phyloP scores from a whole-genome alignment of 2,888 invertebrate species.

The Epiblema foenella region DNA sequence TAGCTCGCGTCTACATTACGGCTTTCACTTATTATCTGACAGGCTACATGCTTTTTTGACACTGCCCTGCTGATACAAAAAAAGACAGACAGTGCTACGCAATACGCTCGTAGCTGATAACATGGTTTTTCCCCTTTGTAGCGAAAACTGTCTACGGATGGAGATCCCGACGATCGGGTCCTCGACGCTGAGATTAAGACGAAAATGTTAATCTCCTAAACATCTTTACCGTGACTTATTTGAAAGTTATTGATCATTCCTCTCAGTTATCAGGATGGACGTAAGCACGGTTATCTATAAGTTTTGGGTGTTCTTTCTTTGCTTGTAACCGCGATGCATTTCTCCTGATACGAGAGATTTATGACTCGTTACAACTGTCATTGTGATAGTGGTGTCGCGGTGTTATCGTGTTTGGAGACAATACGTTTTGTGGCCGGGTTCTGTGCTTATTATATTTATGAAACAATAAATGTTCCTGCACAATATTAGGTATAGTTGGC shows the following conservation, averaged over 20 bases:
- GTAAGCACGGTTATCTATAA: slow-evolving; percentile 37
- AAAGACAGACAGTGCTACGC: too few species aligned
- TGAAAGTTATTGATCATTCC: slow-evolving; percentile 32
- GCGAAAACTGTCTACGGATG: too few species aligned
- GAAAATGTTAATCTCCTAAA: neutral
- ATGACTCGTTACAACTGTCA: slow-evolving; percentile 61
- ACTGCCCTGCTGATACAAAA: neutral
- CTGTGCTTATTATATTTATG: slow-evolving; percentile 16
- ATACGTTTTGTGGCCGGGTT: slow-evolving; percentile 35
- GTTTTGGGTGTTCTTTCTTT: slow-evolving; percentile 51
- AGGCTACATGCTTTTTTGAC: too few species aligned
- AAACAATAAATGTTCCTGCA: slow-evolving; percentile 5
- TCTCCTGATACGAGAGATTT: slow-evolving; percentile 68
- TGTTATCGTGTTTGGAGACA: slow-evolving; percentile 50
- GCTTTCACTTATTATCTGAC: too few species aligned
- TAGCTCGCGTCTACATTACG: too few species aligned
- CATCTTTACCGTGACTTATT: neutral
- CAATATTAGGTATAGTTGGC: neutral
- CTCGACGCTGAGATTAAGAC: neutral
- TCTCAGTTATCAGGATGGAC: slow-evolving; percentile 24
- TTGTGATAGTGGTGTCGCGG: slow-evolving; percentile 68
- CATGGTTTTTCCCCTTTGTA: too few species aligned
- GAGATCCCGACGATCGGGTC: too few species aligned
- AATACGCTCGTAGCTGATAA: too few species aligned
- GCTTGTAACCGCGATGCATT: slow-evolving; percentile 47